Evolutionary conservation across 1,140 invertebrate species (phyloP).

Genomic region (Adoxophyes honmai): DNA sequence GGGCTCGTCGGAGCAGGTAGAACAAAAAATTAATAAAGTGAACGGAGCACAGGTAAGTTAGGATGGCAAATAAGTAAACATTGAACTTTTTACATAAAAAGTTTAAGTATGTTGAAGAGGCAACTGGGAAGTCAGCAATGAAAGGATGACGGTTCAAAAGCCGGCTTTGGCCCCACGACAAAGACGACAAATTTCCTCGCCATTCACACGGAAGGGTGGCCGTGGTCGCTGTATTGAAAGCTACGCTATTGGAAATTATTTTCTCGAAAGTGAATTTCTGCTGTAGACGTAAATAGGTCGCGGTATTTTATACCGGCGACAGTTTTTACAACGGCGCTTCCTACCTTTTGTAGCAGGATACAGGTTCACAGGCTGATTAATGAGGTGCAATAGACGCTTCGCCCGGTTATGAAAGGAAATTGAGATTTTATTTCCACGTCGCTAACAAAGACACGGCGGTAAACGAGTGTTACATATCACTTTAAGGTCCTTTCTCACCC

Average conservation of each 20-base stretch:
- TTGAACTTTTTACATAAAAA: constrained; percentile 12
- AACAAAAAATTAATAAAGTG: neutral
- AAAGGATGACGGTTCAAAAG: constrained; percentile 20
- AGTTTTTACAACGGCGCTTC: constrained; percentile 38
- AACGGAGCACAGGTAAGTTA: neutral
- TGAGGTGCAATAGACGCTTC: constrained; percentile 11
- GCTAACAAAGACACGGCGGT: constrained; percentile 5
- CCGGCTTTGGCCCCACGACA: constrained; percentile 31
- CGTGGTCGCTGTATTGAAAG: constrained; percentile 33
- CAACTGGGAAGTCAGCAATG: constrained; percentile 17
- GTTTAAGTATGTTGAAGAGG: constrained; percentile 15
- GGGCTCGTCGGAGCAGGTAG: neutral
- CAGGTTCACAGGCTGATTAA: constrained; percentile 1
- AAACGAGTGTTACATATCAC: constrained; percentile 13
- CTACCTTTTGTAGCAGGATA: constrained; percentile 25
- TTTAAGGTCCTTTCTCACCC: neutral
- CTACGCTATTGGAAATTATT: constrained; percentile 52
- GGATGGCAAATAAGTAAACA: neutral
- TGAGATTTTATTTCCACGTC: constrained; percentile 11
- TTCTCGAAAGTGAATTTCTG: constrained; percentile 48
- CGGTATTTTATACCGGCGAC: constrained; percentile 45
- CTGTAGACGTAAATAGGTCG: constrained; percentile 56
- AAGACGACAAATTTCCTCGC: constrained; percentile 49
- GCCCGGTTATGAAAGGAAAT: constrained; percentile 5
- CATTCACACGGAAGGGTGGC: constrained; percentile 41